Conservation (phyloP, 92 coral and sea anemone genomes). For the Virgularia gustaviana region DNA sequence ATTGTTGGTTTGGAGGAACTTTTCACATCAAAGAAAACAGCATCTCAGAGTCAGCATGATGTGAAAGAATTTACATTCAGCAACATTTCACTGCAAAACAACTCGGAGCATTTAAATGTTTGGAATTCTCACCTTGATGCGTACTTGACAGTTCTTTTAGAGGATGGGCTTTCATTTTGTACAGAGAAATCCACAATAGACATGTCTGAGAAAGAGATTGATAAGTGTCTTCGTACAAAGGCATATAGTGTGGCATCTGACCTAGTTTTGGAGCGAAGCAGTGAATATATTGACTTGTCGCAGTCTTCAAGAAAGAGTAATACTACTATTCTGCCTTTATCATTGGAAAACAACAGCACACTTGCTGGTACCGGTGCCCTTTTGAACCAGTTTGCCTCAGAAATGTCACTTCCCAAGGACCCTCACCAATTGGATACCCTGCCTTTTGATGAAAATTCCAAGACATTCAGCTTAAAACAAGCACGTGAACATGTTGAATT, state of each 20-base stretch:
- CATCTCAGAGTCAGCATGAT: constrained; percentile 35
- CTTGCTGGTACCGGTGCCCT: constrained; percentile 50
- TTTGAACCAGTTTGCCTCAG: constrained; percentile 50
- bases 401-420: constrained; percentile 38
- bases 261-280: neutral
- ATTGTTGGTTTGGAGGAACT: constrained; percentile 26
- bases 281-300: neutral
- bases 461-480: constrained; percentile 33
- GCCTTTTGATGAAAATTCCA: constrained; percentile 25
- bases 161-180: constrained; percentile 18
- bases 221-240: constrained; percentile 5
- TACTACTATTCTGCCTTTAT: no score
- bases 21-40: neutral
- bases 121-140: constrained; percentile 19
- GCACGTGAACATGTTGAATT: constrained; percentile 38
- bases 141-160: constrained; percentile 3
- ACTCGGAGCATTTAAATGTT: constrained; percentile 18
- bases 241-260: neutral
- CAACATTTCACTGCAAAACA: constrained; percentile 16
- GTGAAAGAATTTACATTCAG: constrained; percentile 10
- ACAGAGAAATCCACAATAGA: constrained; percentile 3
- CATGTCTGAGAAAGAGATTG: constrained; percentile 17
- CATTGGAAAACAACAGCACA: no score
- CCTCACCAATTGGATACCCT: constrained; percentile 1
- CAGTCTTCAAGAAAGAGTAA: constrained; percentile 15